Percentiles rank a stretch among this genome's conserved stretches.
Evolutionary conservation across 2,888 invertebrate genomes (phyloP).

Genomic region (Myathropa florea): DNA sequence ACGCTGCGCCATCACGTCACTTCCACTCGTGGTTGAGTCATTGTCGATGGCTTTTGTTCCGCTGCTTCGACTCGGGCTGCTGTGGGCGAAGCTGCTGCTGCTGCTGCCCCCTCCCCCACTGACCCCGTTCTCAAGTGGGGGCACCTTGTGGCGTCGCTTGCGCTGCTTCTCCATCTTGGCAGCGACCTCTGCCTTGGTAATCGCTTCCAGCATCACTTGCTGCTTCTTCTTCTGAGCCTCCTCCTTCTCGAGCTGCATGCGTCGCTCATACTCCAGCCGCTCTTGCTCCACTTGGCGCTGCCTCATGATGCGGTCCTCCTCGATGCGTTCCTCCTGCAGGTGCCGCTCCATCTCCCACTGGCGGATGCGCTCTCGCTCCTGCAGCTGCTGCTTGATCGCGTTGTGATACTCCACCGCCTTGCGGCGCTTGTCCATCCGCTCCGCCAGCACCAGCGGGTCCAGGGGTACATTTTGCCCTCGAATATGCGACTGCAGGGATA

Average conservation of each 20-base stretch:
- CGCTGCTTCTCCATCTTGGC: slow-evolving; percentile 86
- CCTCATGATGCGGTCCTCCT: slow-evolving; percentile 88
- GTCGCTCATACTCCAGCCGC: slow-evolving; percentile 87
- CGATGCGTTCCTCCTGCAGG: slow-evolving; percentile 89
- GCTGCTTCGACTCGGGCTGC: slow-evolving; percentile 32
- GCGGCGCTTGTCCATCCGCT: slow-evolving; percentile 90
- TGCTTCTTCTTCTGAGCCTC: slow-evolving; percentile 87
- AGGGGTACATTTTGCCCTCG: slow-evolving; percentile 93
- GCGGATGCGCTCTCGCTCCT: slow-evolving; percentile 89
- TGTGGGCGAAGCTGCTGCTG: slow-evolving; percentile 44
- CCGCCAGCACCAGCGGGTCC: slow-evolving; percentile 89
- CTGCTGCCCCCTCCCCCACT: slow-evolving; percentile 27
- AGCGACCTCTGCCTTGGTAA: slow-evolving; percentile 89
- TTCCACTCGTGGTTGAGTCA: slow-evolving; percentile 39
- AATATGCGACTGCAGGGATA: slow-evolving; percentile 82
- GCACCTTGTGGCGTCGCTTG: slow-evolving; percentile 76
- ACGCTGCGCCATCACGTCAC: slow-evolving; percentile 39
- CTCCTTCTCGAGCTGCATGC: slow-evolving; percentile 85
- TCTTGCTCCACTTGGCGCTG: slow-evolving; percentile 87
- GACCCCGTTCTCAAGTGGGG: slow-evolving; percentile 63
- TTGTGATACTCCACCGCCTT: slow-evolving; percentile 93
- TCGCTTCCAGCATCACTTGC: slow-evolving; percentile 88
- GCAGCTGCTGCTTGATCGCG: slow-evolving; percentile 91
- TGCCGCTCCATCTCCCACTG: slow-evolving; percentile 89
- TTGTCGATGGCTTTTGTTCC: slow-evolving; percentile 31